Evolutionary conservation across 2,113 vertebrate genomes (phyloP), one percentile per base, ranked within the genome.

Genomic region (Pagrus major): DNA sequence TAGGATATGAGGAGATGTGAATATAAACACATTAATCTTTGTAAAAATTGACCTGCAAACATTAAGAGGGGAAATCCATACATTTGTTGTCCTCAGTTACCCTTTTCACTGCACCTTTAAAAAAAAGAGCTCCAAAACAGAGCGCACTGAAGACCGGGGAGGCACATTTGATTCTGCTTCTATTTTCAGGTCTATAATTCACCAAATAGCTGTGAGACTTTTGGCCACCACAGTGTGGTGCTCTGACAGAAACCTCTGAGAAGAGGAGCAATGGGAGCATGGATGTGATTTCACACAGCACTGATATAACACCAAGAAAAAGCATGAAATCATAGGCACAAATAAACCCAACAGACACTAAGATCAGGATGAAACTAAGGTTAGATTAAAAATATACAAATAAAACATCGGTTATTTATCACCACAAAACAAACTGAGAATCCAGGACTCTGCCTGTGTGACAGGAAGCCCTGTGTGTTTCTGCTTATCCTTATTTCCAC

Each of bases 211-310:
- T 91, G 83, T 69, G 76, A 37, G 27, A 37, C 85, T 51, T 61
- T 3, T 21, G 3, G 68, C 51, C 55, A 78, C 90, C 92, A 93
- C 87, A 63, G 87, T 78, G 88, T 88, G 91, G 90, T 70, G 88
- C 90, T 89, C 60, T 89, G 68, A 61, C 15, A 33, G 78, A 80
- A 46, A 65, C 18, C 39, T 58, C 56, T 25, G 44, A 51, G 63
- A 78, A 3, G 20, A 59, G 21, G 11, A 54, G 20, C 9, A 20
- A 75, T 39, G 6, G 21, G 3, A 46, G 39, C 35, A 42, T 21
- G 6, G 23, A 59, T 37, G 56, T 12, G 3, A 64, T 77, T 51
- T 42, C 61, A 0, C 10, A 64, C 21, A 44, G 7, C 2, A 51
- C 7, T 44, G 4, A 68, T 31, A 46, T 41, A 15, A 23, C 5